Conservation (phyloP, 2,888 invertebrate species). For the Elmis aenea region DNA sequence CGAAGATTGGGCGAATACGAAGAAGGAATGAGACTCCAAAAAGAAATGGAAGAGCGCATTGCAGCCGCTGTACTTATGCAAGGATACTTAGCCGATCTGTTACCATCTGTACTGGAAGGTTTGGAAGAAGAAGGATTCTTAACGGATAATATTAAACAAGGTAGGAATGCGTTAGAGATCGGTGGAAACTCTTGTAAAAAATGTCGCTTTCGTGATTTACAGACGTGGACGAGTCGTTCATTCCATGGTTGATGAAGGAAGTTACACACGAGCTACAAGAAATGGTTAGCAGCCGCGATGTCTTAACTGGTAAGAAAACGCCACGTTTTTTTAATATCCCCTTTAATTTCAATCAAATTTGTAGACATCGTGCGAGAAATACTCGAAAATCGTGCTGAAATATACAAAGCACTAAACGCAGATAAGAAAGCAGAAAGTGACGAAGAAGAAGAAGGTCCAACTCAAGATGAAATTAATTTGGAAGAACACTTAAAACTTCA, state of each 20-base stretch:
- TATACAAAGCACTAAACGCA: conserved; percentile 50
- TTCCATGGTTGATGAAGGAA: conserved; percentile 82
- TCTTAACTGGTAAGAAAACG: conserved; percentile 68
- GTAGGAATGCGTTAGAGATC: conserved; percentile 38
- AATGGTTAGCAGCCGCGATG: conserved; percentile 73
- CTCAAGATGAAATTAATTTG: conserved; percentile 34
- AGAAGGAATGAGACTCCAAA: conserved; percentile 57
- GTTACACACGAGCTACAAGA: conserved; percentile 77
- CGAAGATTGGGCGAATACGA: conserved; percentile 67
- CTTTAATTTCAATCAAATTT: conserved; percentile 21
- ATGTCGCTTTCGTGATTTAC: conserved; percentile 28
- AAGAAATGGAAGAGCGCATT: conserved; percentile 69
- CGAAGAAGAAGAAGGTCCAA: conserved; percentile 35
- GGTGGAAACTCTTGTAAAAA: neutral
- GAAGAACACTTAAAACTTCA: conserved; percentile 38
- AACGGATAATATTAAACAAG: conserved; percentile 56
- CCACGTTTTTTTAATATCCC: too few species aligned
- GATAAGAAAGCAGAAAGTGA: conserved; percentile 30
- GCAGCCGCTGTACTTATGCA: conserved; percentile 80
- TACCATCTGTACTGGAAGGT: conserved; percentile 78
- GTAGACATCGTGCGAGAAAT: conserved; percentile 74
- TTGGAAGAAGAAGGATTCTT: conserved; percentile 71
- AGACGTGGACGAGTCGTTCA: conserved; percentile 75
- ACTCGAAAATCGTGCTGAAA: conserved; percentile 66
- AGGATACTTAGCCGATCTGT: conserved; percentile 79